These are phyloP conservation scores for Peromyscus eremicus DNA, from an alignment of 2,797 vertebrate genomes.

Conservation along the genomic window DNA sequence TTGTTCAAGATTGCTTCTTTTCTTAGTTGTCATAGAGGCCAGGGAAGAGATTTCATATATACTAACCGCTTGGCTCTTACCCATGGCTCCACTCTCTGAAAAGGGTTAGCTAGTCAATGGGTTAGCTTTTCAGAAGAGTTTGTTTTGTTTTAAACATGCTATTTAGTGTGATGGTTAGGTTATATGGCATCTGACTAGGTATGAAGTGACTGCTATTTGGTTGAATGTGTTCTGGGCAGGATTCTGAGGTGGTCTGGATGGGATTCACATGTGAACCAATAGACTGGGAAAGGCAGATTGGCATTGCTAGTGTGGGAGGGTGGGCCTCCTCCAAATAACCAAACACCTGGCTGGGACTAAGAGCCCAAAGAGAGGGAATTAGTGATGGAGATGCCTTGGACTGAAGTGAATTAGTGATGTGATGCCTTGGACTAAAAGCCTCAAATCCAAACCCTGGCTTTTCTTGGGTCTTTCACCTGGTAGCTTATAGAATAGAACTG, in stretches of 20 bases:
- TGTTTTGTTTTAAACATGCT: not conserved
- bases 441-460: not conserved
- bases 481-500: not conserved
- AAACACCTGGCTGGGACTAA: not conserved
- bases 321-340: not conserved
- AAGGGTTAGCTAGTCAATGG: not conserved
- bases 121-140: not conserved
- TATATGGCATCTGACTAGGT: not conserved
- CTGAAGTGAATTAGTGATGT: not conserved
- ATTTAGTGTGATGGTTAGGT: not conserved
- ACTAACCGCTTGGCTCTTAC: not conserved
- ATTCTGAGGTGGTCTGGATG: not conserved
- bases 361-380: not conserved
- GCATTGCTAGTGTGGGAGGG: not conserved
- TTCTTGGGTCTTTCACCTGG: not conserved
- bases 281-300: not conserved
- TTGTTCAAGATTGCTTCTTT: not conserved
- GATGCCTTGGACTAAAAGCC: not conserved
- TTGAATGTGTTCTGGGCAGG: not conserved
- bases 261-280: not conserved
- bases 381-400: not conserved
- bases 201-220: not conserved
- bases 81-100: not conserved
- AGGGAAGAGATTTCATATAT: not conserved
- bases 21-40: not conserved